Base-by-base conservation (phyloP, 2,888 invertebrate genomes). In the Calephelis perditalis region DNA sequence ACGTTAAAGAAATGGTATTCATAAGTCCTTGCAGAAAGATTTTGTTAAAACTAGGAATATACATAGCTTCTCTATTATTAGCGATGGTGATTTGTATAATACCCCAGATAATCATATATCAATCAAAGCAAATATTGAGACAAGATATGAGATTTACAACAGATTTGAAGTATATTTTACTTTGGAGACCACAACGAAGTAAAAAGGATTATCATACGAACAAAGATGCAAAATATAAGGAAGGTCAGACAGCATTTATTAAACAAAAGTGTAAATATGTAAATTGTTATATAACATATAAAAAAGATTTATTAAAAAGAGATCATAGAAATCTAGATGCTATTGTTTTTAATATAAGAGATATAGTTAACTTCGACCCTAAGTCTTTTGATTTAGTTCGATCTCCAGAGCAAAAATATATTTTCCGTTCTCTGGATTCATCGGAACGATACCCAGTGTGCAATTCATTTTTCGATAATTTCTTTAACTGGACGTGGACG, bases 401-500 rank as follows among this genome's bases (percentile, higher is more conserved):
- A 65, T 74, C 76, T 0, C 65, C 73, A 0, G 60, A 81, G 15
- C 90, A 90, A 58, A 69, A 75, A 8, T 91, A 85, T 56, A 77
- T 91, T 57, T 87, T 88, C 60, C 73, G 79, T 59, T 83, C 86
- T 2, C 69, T 77, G 8, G 82, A 84, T 58, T 74, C 89, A 0
- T 68, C 86, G 0, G 76, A 76, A 7, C 74, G 73, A 15, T 73
- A 79, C 65, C 77, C 85, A 0, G 49, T 87, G 0, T 90, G 90
- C 61, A 70, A 83, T 60, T 67, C 71, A 0, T 65, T 68, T 6
- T 81, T 79, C 35, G 84, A 88, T 5, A 62, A 79, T 37, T 91
- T 87, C 63, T 91, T 91, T 60, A 89, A 89, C 60, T 82, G 78
- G 82, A 87, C 89, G 0, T 88, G 89, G 89, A 85, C 87, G 1